Percentiles rank a stretch among this genome's conserved stretches.
phyloP scores from a whole-genome alignment of 2,113 vertebrate genomes.

The Pitta sordida region DNA sequence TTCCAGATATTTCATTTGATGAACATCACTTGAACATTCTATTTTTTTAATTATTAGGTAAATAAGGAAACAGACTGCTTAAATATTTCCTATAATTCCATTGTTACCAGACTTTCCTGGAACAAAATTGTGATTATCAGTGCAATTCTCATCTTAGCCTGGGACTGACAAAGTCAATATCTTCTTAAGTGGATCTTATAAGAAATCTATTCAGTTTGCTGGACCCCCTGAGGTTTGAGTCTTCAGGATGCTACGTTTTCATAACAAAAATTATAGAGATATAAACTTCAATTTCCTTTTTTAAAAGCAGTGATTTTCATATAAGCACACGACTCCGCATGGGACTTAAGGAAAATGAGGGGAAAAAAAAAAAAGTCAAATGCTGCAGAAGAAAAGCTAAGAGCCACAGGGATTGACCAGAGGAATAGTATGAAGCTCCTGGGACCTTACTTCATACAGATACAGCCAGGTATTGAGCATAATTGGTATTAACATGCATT shows the following conservation, averaged over 20 bases:
- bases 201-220: not conserved
- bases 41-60: not conserved
- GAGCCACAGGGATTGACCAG: not conserved
- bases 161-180: not conserved
- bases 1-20: not conserved
- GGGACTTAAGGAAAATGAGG: not conserved
- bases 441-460: not conserved
- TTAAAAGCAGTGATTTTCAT: not conserved
- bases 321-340: not conserved
- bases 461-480: not conserved
- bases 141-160: not conserved
- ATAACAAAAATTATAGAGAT: not conserved
- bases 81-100: not conserved
- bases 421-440: not conserved
- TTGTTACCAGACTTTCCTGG: not conserved
- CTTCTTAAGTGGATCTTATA: not conserved
- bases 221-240: not conserved
- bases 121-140: not conserved
- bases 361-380: too few relatives aligned
- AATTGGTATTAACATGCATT: not conserved
- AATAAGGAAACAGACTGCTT: not conserved
- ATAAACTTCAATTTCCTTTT: not conserved
- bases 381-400: not conserved
- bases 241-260: not conserved
- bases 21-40: not conserved